Evolutionary conservation across 1,140 invertebrate species (phyloP).

Genomic region (Drosophila virilis): DNA sequence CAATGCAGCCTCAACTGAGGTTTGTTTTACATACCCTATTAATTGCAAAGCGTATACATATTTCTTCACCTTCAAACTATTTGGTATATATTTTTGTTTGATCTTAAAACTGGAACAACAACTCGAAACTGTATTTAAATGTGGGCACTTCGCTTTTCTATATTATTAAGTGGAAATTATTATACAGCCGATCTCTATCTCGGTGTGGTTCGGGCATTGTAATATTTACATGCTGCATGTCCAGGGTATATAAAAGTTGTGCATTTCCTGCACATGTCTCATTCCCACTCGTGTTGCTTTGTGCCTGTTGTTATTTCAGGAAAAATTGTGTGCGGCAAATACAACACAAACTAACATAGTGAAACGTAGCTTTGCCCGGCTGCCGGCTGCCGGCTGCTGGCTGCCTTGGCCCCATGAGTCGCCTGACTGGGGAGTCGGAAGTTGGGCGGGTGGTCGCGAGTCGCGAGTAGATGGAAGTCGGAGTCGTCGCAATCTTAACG

Average conservation of each 20-base stretch:
- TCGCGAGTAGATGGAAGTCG: slow-evolving; percentile 13
- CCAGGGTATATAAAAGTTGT: not conserved
- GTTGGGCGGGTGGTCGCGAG: not conserved
- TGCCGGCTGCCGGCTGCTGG: slow-evolving; percentile 2
- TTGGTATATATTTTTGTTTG: too few species aligned
- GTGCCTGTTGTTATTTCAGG: slow-evolving; percentile 32
- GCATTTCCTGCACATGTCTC: not conserved
- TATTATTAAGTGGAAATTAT: too few species aligned
- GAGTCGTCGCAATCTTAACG: slow-evolving; percentile 46
- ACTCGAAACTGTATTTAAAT: too few species aligned
- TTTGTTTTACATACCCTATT: slow-evolving; percentile 8
- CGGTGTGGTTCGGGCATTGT: too few species aligned
- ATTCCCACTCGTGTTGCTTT: slow-evolving; percentile 19
- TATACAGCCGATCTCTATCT: too few species aligned
- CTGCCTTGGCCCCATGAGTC: slow-evolving; percentile 3
- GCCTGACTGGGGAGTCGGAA: not conserved
- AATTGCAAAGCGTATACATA: not conserved
- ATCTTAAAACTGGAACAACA: too few species aligned
- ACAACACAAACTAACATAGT: slow-evolving; percentile 53
- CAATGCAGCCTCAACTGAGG: slow-evolving; percentile 26
- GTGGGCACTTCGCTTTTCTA: too few species aligned
- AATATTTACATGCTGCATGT: not conserved
- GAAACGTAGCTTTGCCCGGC: slow-evolving; percentile 15
- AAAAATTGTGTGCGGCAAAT: slow-evolving; percentile 50
- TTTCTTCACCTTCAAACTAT: too few species aligned